Conservation (phyloP, 2,888 invertebrate species). For the Colletes collaris region DNA sequence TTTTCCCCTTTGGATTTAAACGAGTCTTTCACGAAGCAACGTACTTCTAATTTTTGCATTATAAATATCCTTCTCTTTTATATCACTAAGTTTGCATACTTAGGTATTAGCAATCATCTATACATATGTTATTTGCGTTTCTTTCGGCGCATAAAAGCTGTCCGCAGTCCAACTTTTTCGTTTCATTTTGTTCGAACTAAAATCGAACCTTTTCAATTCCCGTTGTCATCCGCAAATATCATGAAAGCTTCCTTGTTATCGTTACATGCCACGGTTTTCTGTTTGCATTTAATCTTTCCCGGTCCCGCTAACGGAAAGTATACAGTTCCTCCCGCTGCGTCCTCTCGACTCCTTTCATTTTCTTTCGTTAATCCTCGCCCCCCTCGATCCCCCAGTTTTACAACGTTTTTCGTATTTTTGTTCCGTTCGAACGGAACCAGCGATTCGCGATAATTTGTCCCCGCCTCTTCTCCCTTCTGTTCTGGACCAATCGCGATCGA, state of each 20-base stretch:
- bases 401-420: not conserved
- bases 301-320: conserved; percentile 67
- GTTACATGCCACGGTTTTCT: conserved; percentile 63
- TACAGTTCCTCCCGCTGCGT: conserved; percentile 55
- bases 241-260: not conserved
- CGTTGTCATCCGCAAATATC: too few species aligned
- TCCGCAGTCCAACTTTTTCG: too few species aligned
- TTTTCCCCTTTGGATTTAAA: too few species aligned
- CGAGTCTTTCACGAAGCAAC: too few species aligned
- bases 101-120: too few species aligned
- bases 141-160: too few species aligned
- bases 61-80: too few species aligned
- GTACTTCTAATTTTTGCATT: too few species aligned
- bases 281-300: conserved; percentile 75
- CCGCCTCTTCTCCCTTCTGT: not conserved
- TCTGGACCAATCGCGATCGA: not conserved
- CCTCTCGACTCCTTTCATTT: conserved; percentile 7
- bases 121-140: too few species aligned
- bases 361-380: not conserved
- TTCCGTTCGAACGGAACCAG: not conserved
- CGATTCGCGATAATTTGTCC: not conserved
- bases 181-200: too few species aligned
- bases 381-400: not conserved
- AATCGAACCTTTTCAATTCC: too few species aligned
- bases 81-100: too few species aligned